Evolutionary conservation across 2,888 invertebrate genomes (phyloP), one percentile per base, ranked within the genome.

Genomic region (Laspeyria flexula): DNA sequence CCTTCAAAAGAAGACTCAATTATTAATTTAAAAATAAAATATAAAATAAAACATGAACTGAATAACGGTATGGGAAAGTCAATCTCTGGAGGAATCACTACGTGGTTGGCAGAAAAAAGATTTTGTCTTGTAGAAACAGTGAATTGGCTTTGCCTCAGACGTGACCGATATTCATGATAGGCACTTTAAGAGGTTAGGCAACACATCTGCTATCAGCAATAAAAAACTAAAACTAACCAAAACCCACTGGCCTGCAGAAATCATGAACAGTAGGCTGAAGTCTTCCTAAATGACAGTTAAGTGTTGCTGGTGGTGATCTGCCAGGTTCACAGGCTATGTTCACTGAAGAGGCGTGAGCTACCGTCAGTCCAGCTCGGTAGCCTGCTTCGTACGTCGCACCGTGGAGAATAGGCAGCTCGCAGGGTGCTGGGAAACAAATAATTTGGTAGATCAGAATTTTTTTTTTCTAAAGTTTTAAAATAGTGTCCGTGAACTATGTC

Each of bases 341-440:
- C 6, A 97, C 96, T 0, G 95, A 95, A 0, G 96, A 96, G 0
- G 96, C 97, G 72, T 97, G 96, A 0, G 96, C 96, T 16, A 97
- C 96, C 0, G 96, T 96, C 3, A 97, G 92, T 0, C 97, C 97
- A 1, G 96, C 94, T 35, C 96, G 90, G 84, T 97, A 97, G 0
- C 97, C 97, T 0, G 93, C 95, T 75, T 96, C 93, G 81, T 96
- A 96, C n/a, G 94, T 93, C 0, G 96, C 96, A 41, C 95, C 93
- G 39, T 93, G 86, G 11, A 96, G 94, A 3, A 93, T 86, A 0
- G 96, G 96, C 2, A 96, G 87, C 65, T 94, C 94, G 67, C 96
- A 96, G 0, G 96, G 95, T 0, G 95, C 95, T 95, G 81, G 15
- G 51, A 51, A 13, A 0, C n/a, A 9, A 9, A 5, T 9, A 1